Base-by-base conservation (phyloP, 2,888 invertebrate genomes). In the Acanthacorydalis orientalis region DNA sequence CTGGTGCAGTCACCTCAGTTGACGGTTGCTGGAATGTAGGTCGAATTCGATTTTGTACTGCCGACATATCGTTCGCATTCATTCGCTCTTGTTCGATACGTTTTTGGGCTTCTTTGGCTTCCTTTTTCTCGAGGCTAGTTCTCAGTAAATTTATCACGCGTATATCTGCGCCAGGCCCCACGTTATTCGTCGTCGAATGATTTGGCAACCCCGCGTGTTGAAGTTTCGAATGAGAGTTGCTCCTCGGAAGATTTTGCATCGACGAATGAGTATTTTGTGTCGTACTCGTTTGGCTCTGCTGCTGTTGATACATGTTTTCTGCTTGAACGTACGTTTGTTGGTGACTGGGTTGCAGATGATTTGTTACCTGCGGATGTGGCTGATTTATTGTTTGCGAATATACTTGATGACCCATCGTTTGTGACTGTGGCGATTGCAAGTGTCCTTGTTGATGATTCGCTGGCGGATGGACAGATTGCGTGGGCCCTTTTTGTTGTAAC, bases 51-150 rank as follows among this genome's bases (percentile, higher is more conserved):
- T 56, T 55, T 31, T 52, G 53, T 4, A 54, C 38, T 23, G 38
- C 44, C 14, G 48, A 42, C 14, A 47, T 48, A 31, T 46, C 51
- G 34, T 56, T 52, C 14, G 52, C 48, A 49, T 56, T 56, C 8
- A 51, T 35, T 31, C 57, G 58, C 23, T 56, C 57, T 51, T 62
- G 63, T 56, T 70, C 71, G 37, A 65, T 58, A 54, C 69, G 66
- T 57, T 70, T 74, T 50, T 69, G 61, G 16, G 72, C 68, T 55
- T 77, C 77, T 49, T 68, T 64, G 48, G 68, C 46, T 40, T 68
- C 71, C 50, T 76, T 80, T 44, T 74, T 77, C 65, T 83, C 83
- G 56, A 84, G 68, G 61, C 79, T 83, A 55, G 77, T 80, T 57
- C 83, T 69, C 46, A 84, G 63, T 57, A 83, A 73, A 57, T 77